Evolutionary conservation across 2,888 invertebrate species (phyloP).

Genomic region (Linhomoeus sp.): DNA sequence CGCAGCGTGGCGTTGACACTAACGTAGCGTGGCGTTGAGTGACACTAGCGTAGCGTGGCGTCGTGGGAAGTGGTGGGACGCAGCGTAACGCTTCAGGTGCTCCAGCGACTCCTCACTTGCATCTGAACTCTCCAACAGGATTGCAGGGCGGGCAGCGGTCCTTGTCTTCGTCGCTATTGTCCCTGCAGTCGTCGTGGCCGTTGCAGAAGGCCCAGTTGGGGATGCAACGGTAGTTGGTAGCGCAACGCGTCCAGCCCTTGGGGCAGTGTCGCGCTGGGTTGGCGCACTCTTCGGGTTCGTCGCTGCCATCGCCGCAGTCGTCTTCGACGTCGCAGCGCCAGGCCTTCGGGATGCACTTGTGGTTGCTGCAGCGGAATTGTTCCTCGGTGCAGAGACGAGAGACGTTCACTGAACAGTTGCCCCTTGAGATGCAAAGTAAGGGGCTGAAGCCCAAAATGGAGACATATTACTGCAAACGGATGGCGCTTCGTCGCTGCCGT

Average conservation of each 20-base stretch:
- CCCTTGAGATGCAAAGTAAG: no score
- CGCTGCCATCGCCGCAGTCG: conserved; percentile 86
- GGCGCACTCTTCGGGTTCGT: conserved; percentile 80
- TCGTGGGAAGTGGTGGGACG: neutral
- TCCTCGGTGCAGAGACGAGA: conserved; percentile 62
- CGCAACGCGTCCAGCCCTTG: conserved; percentile 82
- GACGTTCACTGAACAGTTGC: no score
- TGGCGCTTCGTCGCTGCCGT: no score
- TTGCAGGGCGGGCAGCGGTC: conserved; percentile 81
- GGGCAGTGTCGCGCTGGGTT: conserved; percentile 81
- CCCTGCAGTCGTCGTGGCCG: conserved; percentile 69
- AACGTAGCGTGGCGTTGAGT: no score
- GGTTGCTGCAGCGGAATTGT: conserved; percentile 78
- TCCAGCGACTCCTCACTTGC: no score
- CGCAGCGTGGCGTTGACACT: no score
- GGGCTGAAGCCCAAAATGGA: no score
- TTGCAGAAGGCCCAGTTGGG: conserved; percentile 96
- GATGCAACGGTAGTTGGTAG: conserved; percentile 50
- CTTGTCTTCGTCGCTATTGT: conserved; percentile 68
- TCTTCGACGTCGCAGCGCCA: conserved; percentile 63
- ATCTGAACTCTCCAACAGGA: conserved; percentile 68
- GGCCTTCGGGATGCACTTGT: conserved; percentile 73
- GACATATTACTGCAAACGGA: no score
- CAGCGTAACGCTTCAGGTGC: no score
- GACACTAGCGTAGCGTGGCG: no score